These are phyloP conservation scores for Choreutis nemorana DNA, from an alignment of 2,888 invertebrate species.

Conservation along the genomic window DNA sequence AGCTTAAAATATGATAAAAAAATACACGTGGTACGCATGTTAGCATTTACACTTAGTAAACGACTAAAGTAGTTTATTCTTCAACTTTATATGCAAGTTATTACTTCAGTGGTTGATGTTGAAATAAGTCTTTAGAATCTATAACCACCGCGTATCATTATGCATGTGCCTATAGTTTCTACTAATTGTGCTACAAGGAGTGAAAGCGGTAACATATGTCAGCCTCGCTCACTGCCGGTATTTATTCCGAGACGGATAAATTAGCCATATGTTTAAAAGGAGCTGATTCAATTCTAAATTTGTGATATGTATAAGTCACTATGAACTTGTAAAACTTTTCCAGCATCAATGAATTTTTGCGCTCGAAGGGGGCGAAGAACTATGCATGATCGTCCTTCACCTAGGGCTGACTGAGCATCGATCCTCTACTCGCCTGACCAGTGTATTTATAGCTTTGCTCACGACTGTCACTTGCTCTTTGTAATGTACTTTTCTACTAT, in stretches of 20 bases:
- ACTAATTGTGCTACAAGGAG: conserved; percentile 21
- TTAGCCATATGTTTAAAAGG: conserved; percentile 58
- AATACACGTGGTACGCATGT: too few relatives aligned
- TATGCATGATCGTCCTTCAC: conserved; percentile 52
- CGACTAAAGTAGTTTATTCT: too few relatives aligned
- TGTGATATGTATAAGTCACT: too few relatives aligned
- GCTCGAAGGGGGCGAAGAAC: conserved; percentile 38
- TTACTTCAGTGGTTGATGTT: too few relatives aligned
- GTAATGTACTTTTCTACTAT: background rate
- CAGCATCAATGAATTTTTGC: conserved; percentile 26
- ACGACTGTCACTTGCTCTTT: conserved; percentile 20
- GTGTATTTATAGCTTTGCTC: conserved; percentile 44
- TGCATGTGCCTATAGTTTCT: too few relatives aligned
- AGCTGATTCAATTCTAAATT: conserved; percentile 44
- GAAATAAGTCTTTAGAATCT: too few relatives aligned
- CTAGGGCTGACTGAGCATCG: conserved; percentile 50
- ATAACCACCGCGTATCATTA: too few relatives aligned
- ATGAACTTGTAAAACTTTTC: too few relatives aligned
- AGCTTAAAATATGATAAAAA: too few relatives aligned
- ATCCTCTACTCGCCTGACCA: conserved; percentile 45
- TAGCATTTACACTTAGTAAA: too few relatives aligned
- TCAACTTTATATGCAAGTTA: too few relatives aligned
- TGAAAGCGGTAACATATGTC: conserved; percentile 62
- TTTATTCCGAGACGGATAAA: too few relatives aligned
- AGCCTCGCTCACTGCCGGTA: conserved; percentile 59